Evolutionary conservation across 1,140 invertebrate species (phyloP).

Genomic region (Caenorhabditis tropicalis): DNA sequence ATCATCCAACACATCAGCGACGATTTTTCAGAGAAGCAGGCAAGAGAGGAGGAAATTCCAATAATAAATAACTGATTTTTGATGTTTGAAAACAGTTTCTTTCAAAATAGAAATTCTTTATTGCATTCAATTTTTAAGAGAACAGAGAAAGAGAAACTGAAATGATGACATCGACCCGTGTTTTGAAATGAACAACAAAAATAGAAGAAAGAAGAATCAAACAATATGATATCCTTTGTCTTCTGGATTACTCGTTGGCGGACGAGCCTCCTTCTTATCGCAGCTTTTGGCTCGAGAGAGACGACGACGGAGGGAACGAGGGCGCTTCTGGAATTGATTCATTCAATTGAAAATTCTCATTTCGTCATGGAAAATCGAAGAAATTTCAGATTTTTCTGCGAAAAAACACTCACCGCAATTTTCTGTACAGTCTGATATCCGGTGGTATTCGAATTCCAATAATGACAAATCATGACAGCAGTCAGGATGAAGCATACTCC

Average conservation of each 20-base stretch:
- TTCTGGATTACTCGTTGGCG: constrained; percentile 23
- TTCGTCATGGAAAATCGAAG: no score
- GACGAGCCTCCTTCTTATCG: constrained; percentile 53
- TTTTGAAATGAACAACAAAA: background rate
- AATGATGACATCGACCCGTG: constrained; percentile 29
- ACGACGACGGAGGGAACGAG: constrained; percentile 61
- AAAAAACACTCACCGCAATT: constrained; percentile 61
- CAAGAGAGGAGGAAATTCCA: no score
- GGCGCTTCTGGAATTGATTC: constrained; percentile 62
- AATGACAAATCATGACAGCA: constrained; percentile 69
- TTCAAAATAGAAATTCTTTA: background rate
- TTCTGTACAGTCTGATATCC: constrained; percentile 69
- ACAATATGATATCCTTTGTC: constrained; percentile 52
- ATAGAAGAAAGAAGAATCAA: background rate
- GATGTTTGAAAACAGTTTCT: background rate
- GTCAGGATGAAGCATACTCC: constrained; percentile 71
- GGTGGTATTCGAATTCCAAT: constrained; percentile 70
- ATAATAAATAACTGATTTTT: background rate
- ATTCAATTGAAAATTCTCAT: no score
- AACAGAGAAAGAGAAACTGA: background rate
- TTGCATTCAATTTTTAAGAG: background rate
- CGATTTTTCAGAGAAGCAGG: constrained; percentile 14
- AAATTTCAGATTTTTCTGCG: background rate
- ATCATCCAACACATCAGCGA: background rate
- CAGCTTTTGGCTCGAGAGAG: constrained; percentile 68